Base-by-base conservation (phyloP, 1,140 invertebrate genomes). In the Megathymus violae region DNA sequence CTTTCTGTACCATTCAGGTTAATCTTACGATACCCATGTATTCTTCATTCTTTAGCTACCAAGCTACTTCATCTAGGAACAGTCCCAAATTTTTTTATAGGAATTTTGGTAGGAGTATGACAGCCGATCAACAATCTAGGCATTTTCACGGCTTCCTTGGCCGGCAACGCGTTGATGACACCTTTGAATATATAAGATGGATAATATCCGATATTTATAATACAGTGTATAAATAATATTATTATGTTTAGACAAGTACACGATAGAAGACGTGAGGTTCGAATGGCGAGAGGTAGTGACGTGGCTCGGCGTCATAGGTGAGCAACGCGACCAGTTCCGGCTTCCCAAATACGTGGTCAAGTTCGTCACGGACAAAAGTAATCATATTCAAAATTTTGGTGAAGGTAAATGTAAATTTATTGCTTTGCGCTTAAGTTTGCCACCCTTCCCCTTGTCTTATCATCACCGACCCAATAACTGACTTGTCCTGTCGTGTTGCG, bases 271-370 rank as follows among this genome's bases (percentile, higher is more conserved):
- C 56, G 92, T 94, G 72, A 89, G 89, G 11, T 94, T 94, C 80
- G 86, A 90, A 59, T 94, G 93, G 93, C 88, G 90, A 5, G 91
- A 92, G 25, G 92, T 92, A 38, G 85, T 88, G 34, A 85, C 93
- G 9, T 88, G 88, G 85, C 66, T 78, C 10, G 92, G 89, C 6
- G 75, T 92, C 7, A 88, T 82, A 13, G 91, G 88, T 61, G 91
- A 91, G 63, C 93, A 93, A 60, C 88, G 88, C 27, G 86, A 85
- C 68, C 85, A 92, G 64, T 92, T 92, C 70, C 85, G 93, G 5
- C 88, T 94, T 14, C 93, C 93, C 25, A 93, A 93, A 91, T 94
- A 94, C 78, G 93, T 94, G 34, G 92, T 93, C 70, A 91, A 91
- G 46, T 93, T 93, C 87, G 84, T 83, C 58, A 91, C 91, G 48